A percentile compares a stretch with the other conserved stretches of the same genome.
These are phyloP conservation scores for Daboia siamensis DNA, from an alignment of 2,113 vertebrate species.

Conservation along the genomic window DNA sequence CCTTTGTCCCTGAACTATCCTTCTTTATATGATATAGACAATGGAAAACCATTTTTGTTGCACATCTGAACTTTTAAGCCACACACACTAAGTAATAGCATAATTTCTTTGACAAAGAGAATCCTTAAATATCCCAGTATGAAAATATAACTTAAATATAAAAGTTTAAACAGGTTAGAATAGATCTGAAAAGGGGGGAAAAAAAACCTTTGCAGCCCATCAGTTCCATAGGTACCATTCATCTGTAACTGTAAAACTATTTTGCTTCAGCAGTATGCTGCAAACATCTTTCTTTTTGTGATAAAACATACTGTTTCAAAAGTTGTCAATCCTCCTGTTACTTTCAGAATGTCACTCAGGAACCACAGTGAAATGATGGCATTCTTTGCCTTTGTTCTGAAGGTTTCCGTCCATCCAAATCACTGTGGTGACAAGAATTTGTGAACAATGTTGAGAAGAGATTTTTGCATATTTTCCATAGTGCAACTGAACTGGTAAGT, in stretches of 20 bases:
- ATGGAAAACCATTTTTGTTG: constrained; percentile 40
- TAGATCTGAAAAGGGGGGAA: constrained; percentile 65
- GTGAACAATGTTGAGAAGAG: constrained; percentile 47
- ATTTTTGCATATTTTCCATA: constrained; percentile 74
- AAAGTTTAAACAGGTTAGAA: constrained; percentile 74
- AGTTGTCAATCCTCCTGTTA: constrained; percentile 47
- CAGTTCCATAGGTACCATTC: constrained; percentile 67
- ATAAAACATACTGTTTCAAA: constrained; percentile 64
- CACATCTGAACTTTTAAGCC: constrained; percentile 44
- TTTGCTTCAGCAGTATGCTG: constrained; percentile 69
- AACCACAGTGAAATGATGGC: constrained; percentile 28
- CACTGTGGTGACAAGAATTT: constrained; percentile 8
- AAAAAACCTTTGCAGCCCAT: constrained; percentile 71
- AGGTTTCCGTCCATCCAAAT: constrained; percentile 34
- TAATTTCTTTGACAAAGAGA: constrained; percentile 65
- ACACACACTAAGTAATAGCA: constrained; percentile 45
- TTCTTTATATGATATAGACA: constrained; percentile 29
- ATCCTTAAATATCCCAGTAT: constrained; percentile 78
- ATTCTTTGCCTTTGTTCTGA: constrained; percentile 39
- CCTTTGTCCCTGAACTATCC: constrained; percentile 34
- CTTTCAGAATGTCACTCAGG: constrained; percentile 43
- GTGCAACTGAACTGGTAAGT: constrained; percentile 68
- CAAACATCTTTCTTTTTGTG: constrained; percentile 68
- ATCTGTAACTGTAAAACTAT: constrained; percentile 68
- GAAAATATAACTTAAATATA: constrained; percentile 85